Conservation (phyloP, 2,888 invertebrate species). For the Pristionchus exspectatus region DNA sequence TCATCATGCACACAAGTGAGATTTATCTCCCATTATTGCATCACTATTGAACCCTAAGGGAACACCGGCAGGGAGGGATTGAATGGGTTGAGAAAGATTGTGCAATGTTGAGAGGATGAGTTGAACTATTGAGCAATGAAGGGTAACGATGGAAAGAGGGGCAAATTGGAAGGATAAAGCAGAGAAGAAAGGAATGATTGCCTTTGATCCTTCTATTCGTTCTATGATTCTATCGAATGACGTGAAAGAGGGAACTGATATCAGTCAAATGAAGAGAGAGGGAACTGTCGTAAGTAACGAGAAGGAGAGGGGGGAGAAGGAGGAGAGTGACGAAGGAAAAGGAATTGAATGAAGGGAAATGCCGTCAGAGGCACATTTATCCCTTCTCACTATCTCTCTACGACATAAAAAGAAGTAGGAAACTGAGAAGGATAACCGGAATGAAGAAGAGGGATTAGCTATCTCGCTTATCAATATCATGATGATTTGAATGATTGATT, state of each 20-base stretch:
- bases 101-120: slow-evolving; percentile 21
- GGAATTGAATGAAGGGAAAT: not conserved
- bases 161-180: not conserved
- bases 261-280: not conserved
- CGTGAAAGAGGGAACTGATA: not conserved
- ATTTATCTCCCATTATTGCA: not conserved
- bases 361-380: slow-evolving; percentile 4
- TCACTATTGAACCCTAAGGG: not conserved
- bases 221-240: not conserved
- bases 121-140: slow-evolving; percentile 6
- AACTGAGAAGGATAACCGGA: slow-evolving; percentile 36
- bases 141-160: not conserved
- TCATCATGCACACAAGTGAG: not conserved
- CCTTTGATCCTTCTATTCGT: not conserved
- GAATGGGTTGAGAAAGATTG: slow-evolving; percentile 11
- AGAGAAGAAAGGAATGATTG: not conserved
- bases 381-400: not conserved
- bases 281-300: not conserved
- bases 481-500: not conserved
- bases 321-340: not conserved
- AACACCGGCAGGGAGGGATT: not conserved
- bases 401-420: slow-evolving; percentile 11
- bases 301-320: not conserved
- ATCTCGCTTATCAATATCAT: not conserved
- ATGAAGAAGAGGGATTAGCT: not conserved